Evolutionary conservation across 2,888 invertebrate species (phyloP).

Genomic region (Xestia xanthographa): DNA sequence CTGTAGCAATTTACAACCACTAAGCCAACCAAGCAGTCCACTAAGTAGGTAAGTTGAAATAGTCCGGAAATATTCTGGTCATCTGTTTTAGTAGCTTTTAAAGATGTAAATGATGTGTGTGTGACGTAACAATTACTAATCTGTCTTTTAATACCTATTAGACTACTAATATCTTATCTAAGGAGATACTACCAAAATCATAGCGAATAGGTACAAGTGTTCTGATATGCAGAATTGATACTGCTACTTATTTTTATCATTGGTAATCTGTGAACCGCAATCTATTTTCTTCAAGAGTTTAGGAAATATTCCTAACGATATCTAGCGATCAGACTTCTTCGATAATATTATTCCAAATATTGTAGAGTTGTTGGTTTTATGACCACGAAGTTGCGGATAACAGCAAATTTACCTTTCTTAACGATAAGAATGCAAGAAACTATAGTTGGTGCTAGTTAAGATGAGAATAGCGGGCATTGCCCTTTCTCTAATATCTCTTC

Average conservation of each 20-base stretch:
- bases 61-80: neutral
- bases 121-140: neutral
- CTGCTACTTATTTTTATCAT: neutral
- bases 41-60: neutral
- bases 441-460: too few species aligned
- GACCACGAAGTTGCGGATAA: neutral
- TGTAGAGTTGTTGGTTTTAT: neutral
- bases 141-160: neutral
- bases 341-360: neutral
- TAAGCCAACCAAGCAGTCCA: neutral
- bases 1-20: neutral
- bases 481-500: too few species aligned
- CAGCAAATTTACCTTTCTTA: neutral
- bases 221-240: neutral
- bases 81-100: too few species aligned
- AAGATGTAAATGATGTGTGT: neutral
- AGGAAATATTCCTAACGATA: neutral
- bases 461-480: too few species aligned
- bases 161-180: neutral
- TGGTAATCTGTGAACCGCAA: neutral
- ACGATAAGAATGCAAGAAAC: neutral
- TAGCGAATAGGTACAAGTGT: neutral
- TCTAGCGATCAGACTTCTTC: neutral
- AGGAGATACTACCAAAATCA: neutral
- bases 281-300: neutral